Conservation (phyloP, 2,797 vertebrate species). For the Anguilla obscura region DNA sequence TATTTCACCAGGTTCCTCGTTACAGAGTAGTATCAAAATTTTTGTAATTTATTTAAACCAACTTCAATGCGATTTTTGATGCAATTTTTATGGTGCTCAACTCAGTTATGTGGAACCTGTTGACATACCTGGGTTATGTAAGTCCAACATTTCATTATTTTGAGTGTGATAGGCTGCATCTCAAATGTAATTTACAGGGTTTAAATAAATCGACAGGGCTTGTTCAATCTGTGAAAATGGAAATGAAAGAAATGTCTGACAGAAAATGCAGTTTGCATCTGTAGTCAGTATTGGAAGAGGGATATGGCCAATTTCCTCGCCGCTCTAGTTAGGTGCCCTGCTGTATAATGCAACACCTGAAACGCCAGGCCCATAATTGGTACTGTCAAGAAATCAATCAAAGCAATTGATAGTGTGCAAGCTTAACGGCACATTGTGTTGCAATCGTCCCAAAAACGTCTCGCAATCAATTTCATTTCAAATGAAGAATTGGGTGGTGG, state of each 20-base stretch:
- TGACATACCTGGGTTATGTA: neutral
- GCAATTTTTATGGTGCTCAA: no score
- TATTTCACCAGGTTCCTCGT: no score
- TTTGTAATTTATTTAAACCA: no score
- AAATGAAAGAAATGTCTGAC: neutral
- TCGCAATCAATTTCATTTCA: slow-evolving; percentile 35
- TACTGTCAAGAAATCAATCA: slow-evolving; percentile 40
- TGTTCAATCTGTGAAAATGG: neutral
- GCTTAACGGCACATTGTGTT: neutral
- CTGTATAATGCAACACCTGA: slow-evolving; percentile 20
- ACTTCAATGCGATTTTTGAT: no score
- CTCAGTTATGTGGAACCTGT: no score
- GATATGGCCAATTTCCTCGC: slow-evolving; percentile 24
- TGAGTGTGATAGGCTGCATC: neutral
- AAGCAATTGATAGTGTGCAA: slow-evolving; percentile 34
- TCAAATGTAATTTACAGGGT: neutral
- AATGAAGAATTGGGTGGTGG: slow-evolving; percentile 29
- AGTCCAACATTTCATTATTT: neutral
- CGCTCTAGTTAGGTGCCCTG: slow-evolving; percentile 21
- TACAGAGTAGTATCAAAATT: no score
- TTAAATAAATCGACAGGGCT: neutral
- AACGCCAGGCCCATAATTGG: slow-evolving; percentile 32
- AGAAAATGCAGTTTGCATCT: neutral
- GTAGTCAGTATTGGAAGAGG: neutral
- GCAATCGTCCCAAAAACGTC: slow-evolving; percentile 22